These are phyloP conservation scores for Pyrrhosoma nymphula DNA, from an alignment of 2,888 invertebrate species.

Conservation along the genomic window DNA sequence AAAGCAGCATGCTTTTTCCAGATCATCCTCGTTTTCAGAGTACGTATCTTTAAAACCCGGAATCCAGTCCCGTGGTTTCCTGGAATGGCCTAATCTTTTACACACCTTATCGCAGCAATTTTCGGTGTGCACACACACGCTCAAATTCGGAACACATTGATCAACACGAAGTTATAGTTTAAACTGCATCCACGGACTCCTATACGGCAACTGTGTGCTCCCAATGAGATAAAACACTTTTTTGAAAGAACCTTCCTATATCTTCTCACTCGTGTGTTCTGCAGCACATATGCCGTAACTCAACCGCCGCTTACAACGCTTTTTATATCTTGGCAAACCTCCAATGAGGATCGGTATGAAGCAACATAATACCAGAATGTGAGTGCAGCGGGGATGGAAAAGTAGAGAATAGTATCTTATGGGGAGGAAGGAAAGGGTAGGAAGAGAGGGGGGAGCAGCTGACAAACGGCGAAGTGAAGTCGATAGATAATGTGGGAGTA, in stretches of 20 bases:
- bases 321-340: not conserved
- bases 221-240: not conserved
- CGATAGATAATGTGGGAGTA: not conserved
- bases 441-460: not conserved
- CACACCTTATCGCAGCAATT: not conserved
- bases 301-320: not conserved
- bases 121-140: not conserved
- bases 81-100: too few species aligned
- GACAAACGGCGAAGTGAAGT: not conserved
- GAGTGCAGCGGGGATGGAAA: not conserved
- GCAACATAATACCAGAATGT: not conserved
- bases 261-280: not conserved
- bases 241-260: not conserved
- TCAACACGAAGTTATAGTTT: not conserved
- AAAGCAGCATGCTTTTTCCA: too few species aligned
- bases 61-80: too few species aligned
- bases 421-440: too few species aligned
- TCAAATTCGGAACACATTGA: not conserved
- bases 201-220: not conserved
- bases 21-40: too few species aligned
- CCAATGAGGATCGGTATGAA: not conserved
- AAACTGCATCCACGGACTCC: not conserved
- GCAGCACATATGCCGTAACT: not conserved
- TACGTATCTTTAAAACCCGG: too few species aligned
- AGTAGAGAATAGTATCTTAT: not conserved